phyloP scores from a whole-genome alignment of 2,113 vertebrate genomes.

The Sylvietta virens region DNA sequence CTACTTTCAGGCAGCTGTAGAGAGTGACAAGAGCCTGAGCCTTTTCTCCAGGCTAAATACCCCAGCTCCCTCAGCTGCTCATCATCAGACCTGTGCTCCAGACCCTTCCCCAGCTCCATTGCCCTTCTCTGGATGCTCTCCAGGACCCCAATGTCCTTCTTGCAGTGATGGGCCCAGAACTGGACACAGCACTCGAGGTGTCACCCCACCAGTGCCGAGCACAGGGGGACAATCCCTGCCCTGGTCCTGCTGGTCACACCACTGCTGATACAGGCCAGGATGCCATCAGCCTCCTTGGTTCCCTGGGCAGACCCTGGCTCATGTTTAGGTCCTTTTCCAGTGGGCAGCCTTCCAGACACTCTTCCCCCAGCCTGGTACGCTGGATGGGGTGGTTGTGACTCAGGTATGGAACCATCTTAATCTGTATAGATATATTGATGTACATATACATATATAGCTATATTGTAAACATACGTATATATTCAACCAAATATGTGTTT shows the following conservation, averaged over 20 bases:
- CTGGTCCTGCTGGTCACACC: background rate
- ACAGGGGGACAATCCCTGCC: background rate
- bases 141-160: background rate
- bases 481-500: background rate
- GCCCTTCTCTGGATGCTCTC: accelerated
- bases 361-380: accelerated
- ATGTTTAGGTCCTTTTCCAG: background rate
- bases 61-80: background rate
- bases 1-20: background rate
- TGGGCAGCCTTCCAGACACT: background rate
- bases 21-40: background rate
- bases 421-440: background rate
- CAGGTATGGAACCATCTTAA: background rate
- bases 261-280: background rate
- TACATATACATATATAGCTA: too few relatives aligned
- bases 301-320: accelerated
- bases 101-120: accelerated
- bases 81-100: background rate
- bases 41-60: background rate
- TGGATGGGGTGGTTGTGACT: background rate
- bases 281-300: accelerated
- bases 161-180: background rate
- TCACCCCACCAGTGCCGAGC: accelerated
- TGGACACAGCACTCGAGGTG: accelerated
- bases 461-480: background rate